Percentiles rank a stretch among this genome's conserved stretches.
These are phyloP conservation scores for Zele albiditarsus DNA, from an alignment of 2,888 invertebrate species.

Conservation along the genomic window DNA sequence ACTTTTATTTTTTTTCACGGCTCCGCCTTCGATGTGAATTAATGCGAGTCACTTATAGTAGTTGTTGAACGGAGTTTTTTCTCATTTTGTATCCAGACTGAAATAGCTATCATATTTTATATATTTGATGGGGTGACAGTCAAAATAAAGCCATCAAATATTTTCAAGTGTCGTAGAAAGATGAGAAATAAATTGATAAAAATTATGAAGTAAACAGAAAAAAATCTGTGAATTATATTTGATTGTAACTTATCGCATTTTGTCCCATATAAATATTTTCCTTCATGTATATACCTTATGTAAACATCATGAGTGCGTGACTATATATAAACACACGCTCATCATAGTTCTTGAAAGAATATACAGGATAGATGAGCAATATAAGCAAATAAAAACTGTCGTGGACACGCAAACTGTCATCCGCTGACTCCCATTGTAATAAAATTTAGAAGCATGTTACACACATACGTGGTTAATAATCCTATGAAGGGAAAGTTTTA, in stretches of 20 bases:
- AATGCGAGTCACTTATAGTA: neutral
- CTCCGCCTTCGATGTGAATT: constrained; percentile 37
- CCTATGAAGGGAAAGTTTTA: constrained; percentile 68
- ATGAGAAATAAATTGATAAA: neutral
- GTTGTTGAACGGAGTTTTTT: neutral
- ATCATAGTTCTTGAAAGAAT: constrained; percentile 24
- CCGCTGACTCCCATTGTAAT: constrained; percentile 5
- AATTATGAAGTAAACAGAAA: neutral
- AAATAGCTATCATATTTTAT: neutral
- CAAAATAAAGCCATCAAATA: neutral
- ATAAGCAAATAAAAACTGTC: constrained; percentile 45
- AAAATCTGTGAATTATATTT: neutral
- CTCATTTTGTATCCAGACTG: too few relatives aligned
- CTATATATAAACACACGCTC: constrained; percentile 21
- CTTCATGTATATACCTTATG: neutral
- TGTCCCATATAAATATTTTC: neutral
- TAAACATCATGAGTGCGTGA: neutral
- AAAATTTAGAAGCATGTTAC: constrained; percentile 22
- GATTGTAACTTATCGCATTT: neutral
- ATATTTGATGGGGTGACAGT: neutral
- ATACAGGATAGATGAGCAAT: constrained; percentile 46
- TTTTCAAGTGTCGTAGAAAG: neutral
- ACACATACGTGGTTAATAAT: constrained; percentile 44
- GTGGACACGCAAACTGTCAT: constrained; percentile 43
- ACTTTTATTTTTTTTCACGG: constrained; percentile 37